A percentile compares a stretch with the other conserved stretches of the same genome.
Evolutionary conservation across 64 coral and sea anemone species (phyloP).

Genomic region (Pocillopora damicornis): DNA sequence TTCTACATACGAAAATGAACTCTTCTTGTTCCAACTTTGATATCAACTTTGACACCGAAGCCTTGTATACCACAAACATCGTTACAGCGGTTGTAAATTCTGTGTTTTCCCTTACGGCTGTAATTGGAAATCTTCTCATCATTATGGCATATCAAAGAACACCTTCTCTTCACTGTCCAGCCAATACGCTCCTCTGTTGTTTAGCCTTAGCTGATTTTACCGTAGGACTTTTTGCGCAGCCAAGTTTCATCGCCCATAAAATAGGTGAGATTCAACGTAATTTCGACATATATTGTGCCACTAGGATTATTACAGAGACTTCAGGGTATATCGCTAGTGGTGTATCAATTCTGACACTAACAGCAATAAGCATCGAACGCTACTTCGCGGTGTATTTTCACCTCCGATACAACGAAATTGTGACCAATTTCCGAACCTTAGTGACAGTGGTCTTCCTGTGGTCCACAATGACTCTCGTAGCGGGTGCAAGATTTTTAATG

Average conservation of each 20-base stretch:
- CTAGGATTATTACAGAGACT: conserved; percentile 5
- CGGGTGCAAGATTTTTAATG: background rate
- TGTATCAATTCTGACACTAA: background rate
- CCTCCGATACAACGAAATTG: conserved; percentile 23
- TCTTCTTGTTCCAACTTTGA: conserved; percentile 22
- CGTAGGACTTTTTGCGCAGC: background rate
- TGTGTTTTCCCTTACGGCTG: conserved; percentile 4
- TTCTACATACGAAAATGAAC: background rate
- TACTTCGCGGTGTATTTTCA: conserved; percentile 2
- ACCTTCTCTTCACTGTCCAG: conserved; percentile 15
- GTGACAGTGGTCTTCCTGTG: background rate
- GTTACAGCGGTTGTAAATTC: conserved; percentile 3
- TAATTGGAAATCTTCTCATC: background rate
- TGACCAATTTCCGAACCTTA: background rate
- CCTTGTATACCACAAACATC: conserved; percentile 3
- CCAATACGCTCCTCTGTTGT: background rate
- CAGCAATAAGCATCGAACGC: conserved; percentile 19
- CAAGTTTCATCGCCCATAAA: conserved; percentile 25
- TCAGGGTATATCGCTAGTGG: background rate
- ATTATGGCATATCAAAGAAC: conserved; percentile 17
- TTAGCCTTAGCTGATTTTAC: conserved; percentile 14
- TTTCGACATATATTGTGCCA: background rate
- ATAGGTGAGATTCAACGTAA: conserved; percentile 7
- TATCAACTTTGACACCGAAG: background rate
- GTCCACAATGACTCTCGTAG: background rate